These are phyloP conservation scores for Onychomys torridus DNA, from an alignment of 2,797 vertebrate species.

Conservation along the genomic window DNA sequence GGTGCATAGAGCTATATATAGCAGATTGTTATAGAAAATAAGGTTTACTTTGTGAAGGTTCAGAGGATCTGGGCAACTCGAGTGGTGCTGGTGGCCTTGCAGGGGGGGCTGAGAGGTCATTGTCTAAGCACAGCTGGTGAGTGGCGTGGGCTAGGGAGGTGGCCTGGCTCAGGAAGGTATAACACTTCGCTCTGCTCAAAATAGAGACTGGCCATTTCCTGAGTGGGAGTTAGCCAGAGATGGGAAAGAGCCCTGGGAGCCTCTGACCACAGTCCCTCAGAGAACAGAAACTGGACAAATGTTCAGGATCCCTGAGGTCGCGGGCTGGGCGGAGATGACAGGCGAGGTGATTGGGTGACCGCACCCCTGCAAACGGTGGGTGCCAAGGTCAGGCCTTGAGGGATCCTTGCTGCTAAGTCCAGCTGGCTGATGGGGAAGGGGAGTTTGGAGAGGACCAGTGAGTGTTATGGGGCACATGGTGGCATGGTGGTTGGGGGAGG, in stretches of 20 bases:
- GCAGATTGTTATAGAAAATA: conserved; percentile 50
- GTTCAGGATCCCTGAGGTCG: not conserved
- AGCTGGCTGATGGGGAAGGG: not conserved
- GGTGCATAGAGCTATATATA: conserved; percentile 67
- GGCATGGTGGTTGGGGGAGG: too few species aligned
- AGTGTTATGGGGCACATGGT: not conserved
- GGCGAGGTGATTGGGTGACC: not conserved
- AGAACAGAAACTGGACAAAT: not conserved
- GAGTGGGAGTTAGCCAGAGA: not conserved
- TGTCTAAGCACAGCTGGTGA: conserved; percentile 49
- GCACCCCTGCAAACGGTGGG: not conserved
- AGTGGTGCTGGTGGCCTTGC: not conserved
- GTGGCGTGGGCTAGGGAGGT: conserved; percentile 45
- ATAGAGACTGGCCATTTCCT: conserved; percentile 73
- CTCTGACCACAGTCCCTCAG: not conserved
- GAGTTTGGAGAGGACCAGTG: not conserved
- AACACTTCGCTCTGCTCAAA: conserved; percentile 65
- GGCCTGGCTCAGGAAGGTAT: conserved; percentile 42
- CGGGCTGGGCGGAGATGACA: not conserved
- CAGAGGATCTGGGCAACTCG: not conserved
- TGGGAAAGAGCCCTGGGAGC: not conserved
- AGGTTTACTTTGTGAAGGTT: conserved; percentile 64
- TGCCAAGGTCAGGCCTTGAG: not conserved
- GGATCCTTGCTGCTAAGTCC: not conserved
- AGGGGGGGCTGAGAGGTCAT: not conserved